These are phyloP conservation scores for Eurois occulta DNA, from an alignment of 2,888 invertebrate species.

Conservation along the genomic window DNA sequence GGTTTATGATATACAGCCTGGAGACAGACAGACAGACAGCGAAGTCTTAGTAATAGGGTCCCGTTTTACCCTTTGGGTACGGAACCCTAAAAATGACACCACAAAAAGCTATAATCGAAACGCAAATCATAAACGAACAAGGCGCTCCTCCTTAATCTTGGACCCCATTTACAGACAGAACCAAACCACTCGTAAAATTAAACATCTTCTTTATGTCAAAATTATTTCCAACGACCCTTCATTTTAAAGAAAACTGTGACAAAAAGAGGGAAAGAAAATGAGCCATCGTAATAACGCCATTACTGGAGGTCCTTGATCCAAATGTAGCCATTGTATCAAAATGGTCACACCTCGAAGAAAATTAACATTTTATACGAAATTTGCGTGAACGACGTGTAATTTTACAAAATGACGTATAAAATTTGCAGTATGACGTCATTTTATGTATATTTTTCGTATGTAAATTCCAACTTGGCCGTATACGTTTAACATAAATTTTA, in stretches of 20 bases:
- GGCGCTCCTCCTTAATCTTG: constrained; percentile 10
- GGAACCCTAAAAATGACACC: background rate
- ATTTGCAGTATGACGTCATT: constrained; percentile 65
- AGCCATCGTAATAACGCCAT: constrained; percentile 66
- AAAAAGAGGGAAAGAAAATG: constrained; percentile 60
- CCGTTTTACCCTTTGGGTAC: too few relatives aligned
- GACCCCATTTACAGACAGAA: constrained; percentile 40
- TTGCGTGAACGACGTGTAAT: constrained; percentile 58
- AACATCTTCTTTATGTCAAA: constrained; percentile 57
- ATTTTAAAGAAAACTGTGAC: constrained; percentile 56
- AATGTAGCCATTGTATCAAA: constrained; percentile 74
- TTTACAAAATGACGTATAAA: constrained; percentile 65
- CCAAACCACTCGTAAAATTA: constrained; percentile 56
- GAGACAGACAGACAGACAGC: too few relatives aligned
- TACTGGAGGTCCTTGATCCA: constrained; percentile 71
- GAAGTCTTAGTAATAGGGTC: too few relatives aligned
- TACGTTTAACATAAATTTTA: constrained; percentile 62
- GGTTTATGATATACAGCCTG: too few relatives aligned
- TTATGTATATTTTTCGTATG: constrained; percentile 67
- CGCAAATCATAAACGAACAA: background rate
- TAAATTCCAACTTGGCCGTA: constrained; percentile 59
- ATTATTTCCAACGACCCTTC: constrained; percentile 59
- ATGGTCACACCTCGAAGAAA: constrained; percentile 71
- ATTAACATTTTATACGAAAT: constrained; percentile 72
- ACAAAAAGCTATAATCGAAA: background rate